phyloP scores from a whole-genome alignment of 2,113 vertebrate species.

The Columba livia region DNA sequence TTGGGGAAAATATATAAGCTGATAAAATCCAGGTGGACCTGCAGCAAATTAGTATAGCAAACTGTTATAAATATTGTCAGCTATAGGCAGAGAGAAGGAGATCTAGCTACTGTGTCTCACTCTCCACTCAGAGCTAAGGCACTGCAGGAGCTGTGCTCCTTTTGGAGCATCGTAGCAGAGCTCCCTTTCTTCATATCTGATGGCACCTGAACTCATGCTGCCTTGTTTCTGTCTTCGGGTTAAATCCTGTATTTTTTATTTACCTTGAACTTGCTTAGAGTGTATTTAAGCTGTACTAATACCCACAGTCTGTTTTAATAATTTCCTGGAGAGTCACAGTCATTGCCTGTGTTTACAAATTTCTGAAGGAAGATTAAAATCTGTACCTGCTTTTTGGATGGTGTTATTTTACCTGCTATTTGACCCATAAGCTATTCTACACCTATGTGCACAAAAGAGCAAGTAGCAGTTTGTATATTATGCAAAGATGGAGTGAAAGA shows the following conservation, averaged over 20 bases:
- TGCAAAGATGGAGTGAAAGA: background rate
- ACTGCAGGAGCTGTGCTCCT: background rate
- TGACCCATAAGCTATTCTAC: background rate
- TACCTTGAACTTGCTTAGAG: background rate
- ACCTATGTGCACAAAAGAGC: background rate
- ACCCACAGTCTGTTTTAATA: background rate
- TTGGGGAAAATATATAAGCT: background rate
- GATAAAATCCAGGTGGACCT: background rate
- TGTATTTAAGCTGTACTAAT: background rate
- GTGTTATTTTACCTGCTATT: background rate
- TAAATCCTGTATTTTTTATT: background rate
- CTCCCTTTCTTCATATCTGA: background rate
- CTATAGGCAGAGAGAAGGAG: background rate
- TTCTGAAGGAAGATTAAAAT: background rate
- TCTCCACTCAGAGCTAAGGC: background rate
- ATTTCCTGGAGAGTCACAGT: background rate
- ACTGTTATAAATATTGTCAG: background rate
- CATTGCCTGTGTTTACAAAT: background rate
- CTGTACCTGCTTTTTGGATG: background rate
- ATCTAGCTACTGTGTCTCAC: background rate
- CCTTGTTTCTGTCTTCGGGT: background rate
- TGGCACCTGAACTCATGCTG: background rate
- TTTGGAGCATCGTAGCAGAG: background rate
- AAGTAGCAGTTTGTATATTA: background rate
- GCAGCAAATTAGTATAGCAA: background rate